A percentile compares a stretch with the other conserved stretches of the same genome.
These are phyloP conservation scores for Anhinga anhinga DNA, from an alignment of 2,113 vertebrate species.

Conservation along the genomic window DNA sequence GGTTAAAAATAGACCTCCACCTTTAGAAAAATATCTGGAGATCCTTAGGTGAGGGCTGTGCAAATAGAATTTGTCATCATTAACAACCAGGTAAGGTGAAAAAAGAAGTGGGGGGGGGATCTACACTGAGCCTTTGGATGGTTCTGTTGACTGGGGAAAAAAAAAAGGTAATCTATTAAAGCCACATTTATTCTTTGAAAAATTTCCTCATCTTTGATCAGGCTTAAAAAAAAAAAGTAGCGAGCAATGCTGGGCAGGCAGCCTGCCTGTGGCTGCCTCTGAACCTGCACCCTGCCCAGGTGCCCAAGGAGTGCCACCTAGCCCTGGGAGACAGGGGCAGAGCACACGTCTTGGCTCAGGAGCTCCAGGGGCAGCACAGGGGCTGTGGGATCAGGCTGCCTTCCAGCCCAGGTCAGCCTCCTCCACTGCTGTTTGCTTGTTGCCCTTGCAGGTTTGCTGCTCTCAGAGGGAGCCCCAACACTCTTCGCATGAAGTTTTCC, in stretches of 20 bases:
- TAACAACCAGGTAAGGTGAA: background rate
- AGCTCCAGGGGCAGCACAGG: background rate
- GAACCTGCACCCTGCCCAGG: background rate
- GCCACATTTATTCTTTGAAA: background rate
- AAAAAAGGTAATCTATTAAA: background rate
- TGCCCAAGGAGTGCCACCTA: background rate
- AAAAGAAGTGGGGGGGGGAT: background rate
- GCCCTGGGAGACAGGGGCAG: background rate
- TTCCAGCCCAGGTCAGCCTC: background rate
- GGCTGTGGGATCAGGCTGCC: background rate
- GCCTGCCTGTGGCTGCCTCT: background rate
- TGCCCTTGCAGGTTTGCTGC: background rate
- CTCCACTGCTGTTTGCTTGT: background rate
- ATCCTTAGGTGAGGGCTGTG: background rate
- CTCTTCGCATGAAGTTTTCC: background rate
- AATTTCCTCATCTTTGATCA: background rate
- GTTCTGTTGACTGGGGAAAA: background rate
- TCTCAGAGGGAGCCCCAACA: background rate
- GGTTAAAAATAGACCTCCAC: background rate
- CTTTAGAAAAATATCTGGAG: background rate
- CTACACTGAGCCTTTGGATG: background rate
- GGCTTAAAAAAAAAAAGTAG: background rate
- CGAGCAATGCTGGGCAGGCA: background rate
- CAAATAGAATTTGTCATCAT: background rate
- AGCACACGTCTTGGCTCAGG: background rate